These are phyloP conservation scores for Boleophthalmus pectinirostris DNA, from an alignment of 2,113 vertebrate species.

Conservation along the genomic window DNA sequence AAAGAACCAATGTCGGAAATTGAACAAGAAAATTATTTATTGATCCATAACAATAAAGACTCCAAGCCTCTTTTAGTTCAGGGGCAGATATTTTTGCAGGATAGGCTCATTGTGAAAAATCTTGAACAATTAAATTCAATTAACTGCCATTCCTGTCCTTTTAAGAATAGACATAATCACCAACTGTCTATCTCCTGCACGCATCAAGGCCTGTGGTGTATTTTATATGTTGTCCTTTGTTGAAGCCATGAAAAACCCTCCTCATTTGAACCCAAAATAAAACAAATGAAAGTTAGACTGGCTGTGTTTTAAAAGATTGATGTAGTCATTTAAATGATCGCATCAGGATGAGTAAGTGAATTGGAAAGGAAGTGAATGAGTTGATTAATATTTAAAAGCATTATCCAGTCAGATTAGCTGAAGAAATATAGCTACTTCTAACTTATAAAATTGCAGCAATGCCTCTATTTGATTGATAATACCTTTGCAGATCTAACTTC, in stretches of 20 bases:
- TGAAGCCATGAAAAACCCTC: background rate
- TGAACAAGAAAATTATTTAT: background rate
- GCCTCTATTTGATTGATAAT: no score
- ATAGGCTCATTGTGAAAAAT: background rate
- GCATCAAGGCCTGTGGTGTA: background rate
- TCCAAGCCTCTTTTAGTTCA: background rate
- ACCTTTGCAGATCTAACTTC: no score
- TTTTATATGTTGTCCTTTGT: background rate
- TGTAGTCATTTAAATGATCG: background rate
- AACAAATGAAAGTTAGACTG: background rate
- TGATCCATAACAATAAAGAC: background rate
- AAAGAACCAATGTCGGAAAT: background rate
- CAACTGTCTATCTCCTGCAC: no score
- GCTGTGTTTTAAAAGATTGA: background rate
- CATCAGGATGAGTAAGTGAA: background rate
- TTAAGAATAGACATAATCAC: background rate
- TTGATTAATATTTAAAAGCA: constrained; percentile 1
- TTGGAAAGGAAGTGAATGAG: background rate
- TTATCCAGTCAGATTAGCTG: background rate
- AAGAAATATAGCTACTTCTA: background rate
- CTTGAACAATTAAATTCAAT: no score
- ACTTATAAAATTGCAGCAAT: no score
- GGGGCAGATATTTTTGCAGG: background rate
- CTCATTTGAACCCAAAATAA: background rate
- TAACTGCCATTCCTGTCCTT: no score